These are phyloP conservation scores for Sphinx pinastri DNA, from an alignment of 2,888 invertebrate species.

Conservation along the genomic window DNA sequence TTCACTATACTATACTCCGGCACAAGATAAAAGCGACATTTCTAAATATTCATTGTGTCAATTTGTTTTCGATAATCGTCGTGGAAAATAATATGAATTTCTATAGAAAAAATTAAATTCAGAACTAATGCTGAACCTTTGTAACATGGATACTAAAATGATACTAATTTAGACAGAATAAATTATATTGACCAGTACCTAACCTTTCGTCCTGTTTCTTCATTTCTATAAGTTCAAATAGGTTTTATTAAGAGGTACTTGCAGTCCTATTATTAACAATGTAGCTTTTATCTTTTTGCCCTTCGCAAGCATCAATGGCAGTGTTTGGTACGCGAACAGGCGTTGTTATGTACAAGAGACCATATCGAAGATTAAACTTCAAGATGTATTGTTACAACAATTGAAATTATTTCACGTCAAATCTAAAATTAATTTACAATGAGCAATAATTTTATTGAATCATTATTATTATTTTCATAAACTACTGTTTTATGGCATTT, in stretches of 20 bases:
- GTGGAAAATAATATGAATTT: not conserved
- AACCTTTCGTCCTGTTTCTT: too few species aligned
- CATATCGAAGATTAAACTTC: conserved; percentile 26
- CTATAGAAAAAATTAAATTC: too few species aligned
- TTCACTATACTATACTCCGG: conserved; percentile 3
- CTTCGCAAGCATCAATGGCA: conserved; percentile 13
- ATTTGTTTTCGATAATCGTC: not conserved
- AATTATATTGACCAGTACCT: too few species aligned
- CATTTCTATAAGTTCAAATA: too few species aligned
- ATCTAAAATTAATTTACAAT: conserved; percentile 36
- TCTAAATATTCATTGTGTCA: not conserved
- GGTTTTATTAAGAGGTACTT: too few species aligned
- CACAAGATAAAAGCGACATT: conserved; percentile 25
- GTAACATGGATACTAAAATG: too few species aligned
- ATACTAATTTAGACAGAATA: too few species aligned
- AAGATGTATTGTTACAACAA: conserved; percentile 40
- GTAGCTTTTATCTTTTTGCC: conserved; percentile 15
- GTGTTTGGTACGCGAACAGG: conserved; percentile 20
- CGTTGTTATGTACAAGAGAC: conserved; percentile 12
- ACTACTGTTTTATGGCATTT: not conserved
- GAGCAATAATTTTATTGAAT: conserved; percentile 46
- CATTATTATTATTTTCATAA: too few species aligned
- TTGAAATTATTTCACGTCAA: conserved; percentile 33
- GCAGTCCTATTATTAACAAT: not conserved
- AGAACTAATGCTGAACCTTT: too few species aligned